Percentiles rank a stretch among this genome's conserved stretches.
These are phyloP conservation scores for Hypena proboscidalis DNA, from an alignment of 2,888 invertebrate genomes.

Conservation along the genomic window DNA sequence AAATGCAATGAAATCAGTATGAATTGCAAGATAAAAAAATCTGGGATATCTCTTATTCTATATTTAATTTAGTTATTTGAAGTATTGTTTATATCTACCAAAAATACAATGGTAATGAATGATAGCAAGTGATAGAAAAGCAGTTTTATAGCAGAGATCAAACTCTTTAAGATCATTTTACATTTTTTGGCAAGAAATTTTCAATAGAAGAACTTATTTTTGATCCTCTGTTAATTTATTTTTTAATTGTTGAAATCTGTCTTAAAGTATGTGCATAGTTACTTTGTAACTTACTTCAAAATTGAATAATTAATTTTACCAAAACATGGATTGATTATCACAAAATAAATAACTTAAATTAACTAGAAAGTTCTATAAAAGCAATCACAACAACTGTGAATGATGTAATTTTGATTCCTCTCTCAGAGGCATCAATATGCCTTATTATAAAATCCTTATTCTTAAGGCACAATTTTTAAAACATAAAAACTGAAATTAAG, in stretches of 20 bases:
- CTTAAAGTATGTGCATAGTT: slow-evolving; percentile 6
- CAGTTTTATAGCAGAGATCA: slow-evolving; percentile 20
- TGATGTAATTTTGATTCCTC: slow-evolving; percentile 20
- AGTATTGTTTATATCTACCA: background rate
- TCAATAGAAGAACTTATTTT: too few species aligned
- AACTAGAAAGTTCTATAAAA: slow-evolving; percentile 13
- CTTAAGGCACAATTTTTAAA: slow-evolving; percentile 48
- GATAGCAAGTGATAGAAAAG: slow-evolving; percentile 13
- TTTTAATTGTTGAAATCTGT: background rate
- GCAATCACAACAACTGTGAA: slow-evolving; percentile 11
- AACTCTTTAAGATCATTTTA: slow-evolving; percentile 19
- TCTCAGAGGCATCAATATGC: slow-evolving; percentile 19
- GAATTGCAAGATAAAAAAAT: background rate
- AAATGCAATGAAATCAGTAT: slow-evolving; percentile 2
- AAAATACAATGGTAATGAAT: background rate
- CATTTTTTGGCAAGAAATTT: slow-evolving; percentile 42
- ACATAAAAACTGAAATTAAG: slow-evolving; percentile 20
- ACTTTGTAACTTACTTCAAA: slow-evolving; percentile 21
- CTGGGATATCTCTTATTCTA: background rate
- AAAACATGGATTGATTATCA: slow-evolving; percentile 7
- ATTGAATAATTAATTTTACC: slow-evolving; percentile 13
- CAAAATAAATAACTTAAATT: slow-evolving; percentile 26
- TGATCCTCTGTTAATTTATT: slow-evolving; percentile 7
- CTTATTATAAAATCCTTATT: slow-evolving; percentile 32
- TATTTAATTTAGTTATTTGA: too few species aligned